Percentiles rank a stretch among this genome's conserved stretches.
Evolutionary conservation across 1,140 invertebrate genomes (phyloP).

Genomic region (Aphelinus certus): DNA sequence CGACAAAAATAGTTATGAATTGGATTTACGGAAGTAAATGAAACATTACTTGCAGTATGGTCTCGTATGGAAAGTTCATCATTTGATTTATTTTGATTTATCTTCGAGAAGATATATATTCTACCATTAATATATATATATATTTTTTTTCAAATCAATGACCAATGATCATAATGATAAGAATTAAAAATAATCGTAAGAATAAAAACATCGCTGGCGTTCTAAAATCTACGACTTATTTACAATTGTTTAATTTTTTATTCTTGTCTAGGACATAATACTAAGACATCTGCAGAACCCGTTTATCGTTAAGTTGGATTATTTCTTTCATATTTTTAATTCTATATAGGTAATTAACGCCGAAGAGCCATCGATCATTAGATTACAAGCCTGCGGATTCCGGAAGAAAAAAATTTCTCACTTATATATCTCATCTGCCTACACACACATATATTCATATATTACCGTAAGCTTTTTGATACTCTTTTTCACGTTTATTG

Average conservation of each 20-base stretch:
- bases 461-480: slow-evolving; percentile 55
- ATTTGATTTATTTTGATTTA: slow-evolving; percentile 35
- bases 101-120: slow-evolving; percentile 32
- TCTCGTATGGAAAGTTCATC: slow-evolving; percentile 18
- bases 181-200: slow-evolving; percentile 29
- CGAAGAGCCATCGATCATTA: slow-evolving; percentile 11
- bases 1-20: not conserved
- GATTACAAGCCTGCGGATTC: slow-evolving; percentile 29
- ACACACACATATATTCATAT: slow-evolving; percentile 21
- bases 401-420: slow-evolving; percentile 29
- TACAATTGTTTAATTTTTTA: slow-evolving; percentile 35
- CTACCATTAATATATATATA: slow-evolving; percentile 14
- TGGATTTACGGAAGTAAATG: not conserved
- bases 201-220: slow-evolving; percentile 38
- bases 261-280: slow-evolving; percentile 35
- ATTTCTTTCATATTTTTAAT: slow-evolving; percentile 27
- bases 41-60: slow-evolving; percentile 21
- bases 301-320: slow-evolving; percentile 38
- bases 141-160: slow-evolving; percentile 48
- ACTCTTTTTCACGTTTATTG: slow-evolving; percentile 59
- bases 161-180: slow-evolving; percentile 16
- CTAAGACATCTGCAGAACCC: slow-evolving; percentile 40
- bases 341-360: slow-evolving; percentile 27
- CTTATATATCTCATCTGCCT: slow-evolving; percentile 14
- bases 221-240: slow-evolving; percentile 43